phyloP scores from a whole-genome alignment of 1,140 invertebrate genomes.

The Drosophila paulistorum region DNA sequence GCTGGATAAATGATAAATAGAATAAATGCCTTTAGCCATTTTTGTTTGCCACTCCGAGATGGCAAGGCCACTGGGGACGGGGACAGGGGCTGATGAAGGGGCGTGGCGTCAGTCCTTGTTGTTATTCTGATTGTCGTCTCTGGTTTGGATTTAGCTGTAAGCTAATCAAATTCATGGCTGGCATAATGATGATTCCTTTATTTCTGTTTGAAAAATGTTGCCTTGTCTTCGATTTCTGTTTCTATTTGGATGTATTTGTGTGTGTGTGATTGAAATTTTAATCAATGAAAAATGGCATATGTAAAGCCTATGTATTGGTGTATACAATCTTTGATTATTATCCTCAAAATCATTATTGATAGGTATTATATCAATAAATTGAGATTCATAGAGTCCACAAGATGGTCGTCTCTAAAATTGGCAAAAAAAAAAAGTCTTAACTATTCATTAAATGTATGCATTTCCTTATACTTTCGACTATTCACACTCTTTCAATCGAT shows the following conservation, averaged over 20 bases:
- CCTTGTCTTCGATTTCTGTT: background rate
- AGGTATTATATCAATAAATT: no score
- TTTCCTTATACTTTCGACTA: background rate
- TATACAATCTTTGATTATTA: no score
- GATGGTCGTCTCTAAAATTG: no score
- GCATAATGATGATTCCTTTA: constrained; percentile 58
- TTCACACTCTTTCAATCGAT: background rate
- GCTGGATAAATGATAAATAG: constrained; percentile 78
- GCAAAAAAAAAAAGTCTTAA: no score
- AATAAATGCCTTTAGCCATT: constrained; percentile 72
- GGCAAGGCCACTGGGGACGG: background rate
- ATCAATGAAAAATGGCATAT: constrained; percentile 36
- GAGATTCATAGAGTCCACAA: no score
- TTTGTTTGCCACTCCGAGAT: constrained; percentile 47
- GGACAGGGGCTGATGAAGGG: background rate
- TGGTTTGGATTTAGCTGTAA: constrained; percentile 72
- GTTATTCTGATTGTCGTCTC: constrained; percentile 52
- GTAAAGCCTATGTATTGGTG: background rate
- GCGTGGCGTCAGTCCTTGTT: constrained; percentile 24
- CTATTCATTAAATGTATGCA: no score
- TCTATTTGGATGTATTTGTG: background rate
- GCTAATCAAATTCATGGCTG: constrained; percentile 75
- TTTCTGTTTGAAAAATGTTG: constrained; percentile 54
- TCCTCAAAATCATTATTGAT: no score
- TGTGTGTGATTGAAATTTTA: constrained; percentile 6